phyloP scores from a whole-genome alignment of 2,888 invertebrate species.

The Macrosoma leucophasiata region DNA sequence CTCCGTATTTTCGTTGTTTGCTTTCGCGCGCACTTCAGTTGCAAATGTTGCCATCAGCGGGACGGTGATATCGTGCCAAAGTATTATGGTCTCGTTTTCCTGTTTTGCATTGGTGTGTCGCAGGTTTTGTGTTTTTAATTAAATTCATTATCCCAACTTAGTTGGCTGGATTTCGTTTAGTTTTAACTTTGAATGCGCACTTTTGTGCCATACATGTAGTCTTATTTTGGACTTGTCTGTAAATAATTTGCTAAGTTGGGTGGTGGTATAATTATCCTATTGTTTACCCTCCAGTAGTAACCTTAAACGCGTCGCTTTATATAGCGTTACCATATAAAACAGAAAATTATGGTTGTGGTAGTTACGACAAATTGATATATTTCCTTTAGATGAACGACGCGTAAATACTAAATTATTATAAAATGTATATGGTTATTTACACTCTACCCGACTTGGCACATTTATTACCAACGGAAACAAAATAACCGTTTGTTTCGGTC shows the following conservation, averaged over 20 bases:
- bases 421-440: slow-evolving; percentile 6
- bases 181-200: slow-evolving; percentile 41
- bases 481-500: slow-evolving; percentile 42
- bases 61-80: slow-evolving; percentile 59
- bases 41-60: slow-evolving; percentile 39
- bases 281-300: slow-evolving; percentile 40
- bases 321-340: slow-evolving; percentile 61
- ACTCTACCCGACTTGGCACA: slow-evolving; percentile 14
- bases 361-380: slow-evolving; percentile 70
- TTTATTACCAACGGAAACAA: slow-evolving; percentile 5
- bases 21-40: slow-evolving; percentile 25
- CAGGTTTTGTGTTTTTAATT: slow-evolving; percentile 45
- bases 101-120: slow-evolving; percentile 46
- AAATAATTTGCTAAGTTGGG: slow-evolving; percentile 39
- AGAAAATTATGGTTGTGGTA: slow-evolving; percentile 73
- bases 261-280: slow-evolving; percentile 32
- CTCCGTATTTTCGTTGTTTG: slow-evolving; percentile 17
- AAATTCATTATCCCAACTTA: slow-evolving; percentile 67
- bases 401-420: slow-evolving; percentile 36
- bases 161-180: slow-evolving; percentile 60
- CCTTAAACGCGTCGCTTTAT: slow-evolving; percentile 41
- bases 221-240: slow-evolving; percentile 37
- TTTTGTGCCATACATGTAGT: slow-evolving; percentile 40
- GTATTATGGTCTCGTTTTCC: slow-evolving; percentile 25
- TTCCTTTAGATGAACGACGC: slow-evolving; percentile 56